Evolutionary conservation across 2,888 invertebrate species (phyloP), one percentile per base, ranked within the genome.

Genomic region (Drosophila limbata): DNA sequence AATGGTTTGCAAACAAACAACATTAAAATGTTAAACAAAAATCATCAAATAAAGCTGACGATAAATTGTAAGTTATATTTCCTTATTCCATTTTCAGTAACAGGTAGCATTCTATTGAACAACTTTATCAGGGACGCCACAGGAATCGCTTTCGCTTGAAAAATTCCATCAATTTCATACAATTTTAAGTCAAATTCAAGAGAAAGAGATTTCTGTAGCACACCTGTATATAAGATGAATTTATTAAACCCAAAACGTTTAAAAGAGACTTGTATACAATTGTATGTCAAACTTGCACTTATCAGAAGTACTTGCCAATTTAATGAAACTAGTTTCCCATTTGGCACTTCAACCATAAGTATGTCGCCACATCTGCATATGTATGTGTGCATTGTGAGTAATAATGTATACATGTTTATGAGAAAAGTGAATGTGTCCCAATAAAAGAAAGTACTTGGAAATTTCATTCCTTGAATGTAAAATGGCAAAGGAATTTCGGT

Each of bases 401-500:
- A 52, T 44, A 55, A 33, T 51, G 45, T 42, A 28, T 17, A 35
- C 11, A 33, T 55, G 37, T 45, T 47, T 57, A 48, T 57, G 52
- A n/a, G 37, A 19, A 57, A 61, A 35, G 9, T 44, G n/a, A 71
- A 37, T 68, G 53, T 74, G 50, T 62, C n/a, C 21, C 52, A 75
- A 73, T 78, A 68, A 68, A 69, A 53, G 28, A 13, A 44, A 63
- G 60, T 53, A 45, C 53, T 37, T 39, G 39, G 9, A 33, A 60
- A 21, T 64, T 68, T 47, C 25, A 21, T 44, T 37, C 48, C 28
- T 37, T 9, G 28, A 61, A 55, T 51, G 53, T 47, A 35, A 67
- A 56, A 42, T 47, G 17, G 3, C 28, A 44, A 56, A 35, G 52
- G 44, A 56, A 56, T 35, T 56, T 56, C 33, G 44, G 44, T 56